Evolutionary conservation across 2,888 invertebrate genomes (phyloP), one percentile per base, ranked within the genome.

Genomic region (Neuroscelio doddi): DNA sequence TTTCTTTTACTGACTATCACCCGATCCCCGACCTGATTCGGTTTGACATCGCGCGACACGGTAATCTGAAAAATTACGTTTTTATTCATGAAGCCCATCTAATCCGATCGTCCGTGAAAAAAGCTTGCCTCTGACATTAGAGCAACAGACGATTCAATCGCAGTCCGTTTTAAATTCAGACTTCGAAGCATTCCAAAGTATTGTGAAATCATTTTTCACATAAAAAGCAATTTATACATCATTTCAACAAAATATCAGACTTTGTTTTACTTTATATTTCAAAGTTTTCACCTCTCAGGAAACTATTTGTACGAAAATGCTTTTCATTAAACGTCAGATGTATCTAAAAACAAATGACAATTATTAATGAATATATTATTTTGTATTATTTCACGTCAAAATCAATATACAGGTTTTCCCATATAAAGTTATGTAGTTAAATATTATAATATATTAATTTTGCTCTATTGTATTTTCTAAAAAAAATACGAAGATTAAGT

Each of bases 11-110:
- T 45, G 56, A 65, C 65, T 71, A 74, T 77, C 76, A 61, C 14
- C 49, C 64, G 65, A 75, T 74, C 73, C 72, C 47, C 32, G 27
- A 55, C 58, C 59, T 59, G 67, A 73, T 71, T 72, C 71, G 62
- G 65, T 70, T 72, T 69, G 64, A 69, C 64, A 57, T 38, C 42
- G 56, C 34, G 61, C 64, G 68, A 64, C 69, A 72, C 72, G 65
- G 73, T 72, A 75, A 76, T 76, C 74, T 77, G 77, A 80, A 78
- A 80, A 80, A 81, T 78, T 76, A 79, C 77, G 73, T 74, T 80
- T 82, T 81, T 81, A 82, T 82, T 82, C 80, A 82, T 80, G 81
- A 80, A 71, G 51, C 61, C 73, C 73, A 76, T 78, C 77, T 72
- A 63, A 74, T 73, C 68, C 73, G 74, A 76, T 77, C 73, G 68